Evolutionary conservation across 2,797 vertebrate genomes (phyloP).

Genomic region (Paguma larvata): DNA sequence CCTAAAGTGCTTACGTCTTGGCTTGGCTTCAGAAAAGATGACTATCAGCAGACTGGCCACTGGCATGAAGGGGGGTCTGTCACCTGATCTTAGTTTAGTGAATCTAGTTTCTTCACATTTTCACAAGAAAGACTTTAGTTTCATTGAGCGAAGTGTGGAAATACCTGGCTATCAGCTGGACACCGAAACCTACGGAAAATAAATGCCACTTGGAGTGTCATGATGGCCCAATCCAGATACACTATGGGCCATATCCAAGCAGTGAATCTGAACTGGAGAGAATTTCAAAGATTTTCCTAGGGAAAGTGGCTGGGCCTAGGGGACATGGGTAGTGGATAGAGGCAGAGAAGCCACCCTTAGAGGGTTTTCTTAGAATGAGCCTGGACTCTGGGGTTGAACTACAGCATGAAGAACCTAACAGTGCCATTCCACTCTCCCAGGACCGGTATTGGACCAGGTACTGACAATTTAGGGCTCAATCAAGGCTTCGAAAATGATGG

Average conservation of each 20-base stretch:
- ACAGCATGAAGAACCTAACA: background rate
- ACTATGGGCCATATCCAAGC: background rate
- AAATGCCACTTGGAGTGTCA: background rate
- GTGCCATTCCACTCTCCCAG: background rate
- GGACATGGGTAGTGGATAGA: background rate
- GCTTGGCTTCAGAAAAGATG: slow-evolving; percentile 50
- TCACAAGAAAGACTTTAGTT: background rate
- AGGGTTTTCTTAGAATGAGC: background rate
- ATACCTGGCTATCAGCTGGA: background rate
- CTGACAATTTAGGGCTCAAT: background rate
- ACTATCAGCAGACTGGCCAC: background rate
- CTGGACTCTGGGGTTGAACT: background rate
- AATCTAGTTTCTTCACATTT: background rate
- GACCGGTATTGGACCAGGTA: background rate
- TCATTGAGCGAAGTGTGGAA: background rate
- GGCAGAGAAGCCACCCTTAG: background rate
- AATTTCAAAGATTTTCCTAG: background rate
- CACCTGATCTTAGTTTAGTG: background rate
- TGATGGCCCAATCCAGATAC: background rate
- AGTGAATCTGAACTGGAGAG: background rate
- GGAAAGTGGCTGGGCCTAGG: background rate
- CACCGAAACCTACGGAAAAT: background rate
- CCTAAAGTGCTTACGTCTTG: slow-evolving; percentile 32
- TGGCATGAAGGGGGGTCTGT: background rate
- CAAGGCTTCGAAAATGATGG: background rate